Percentiles rank a stretch among this genome's conserved stretches.
Conservation (phyloP, 2,888 invertebrate genomes). For the Orchesella flavescens region DNA sequence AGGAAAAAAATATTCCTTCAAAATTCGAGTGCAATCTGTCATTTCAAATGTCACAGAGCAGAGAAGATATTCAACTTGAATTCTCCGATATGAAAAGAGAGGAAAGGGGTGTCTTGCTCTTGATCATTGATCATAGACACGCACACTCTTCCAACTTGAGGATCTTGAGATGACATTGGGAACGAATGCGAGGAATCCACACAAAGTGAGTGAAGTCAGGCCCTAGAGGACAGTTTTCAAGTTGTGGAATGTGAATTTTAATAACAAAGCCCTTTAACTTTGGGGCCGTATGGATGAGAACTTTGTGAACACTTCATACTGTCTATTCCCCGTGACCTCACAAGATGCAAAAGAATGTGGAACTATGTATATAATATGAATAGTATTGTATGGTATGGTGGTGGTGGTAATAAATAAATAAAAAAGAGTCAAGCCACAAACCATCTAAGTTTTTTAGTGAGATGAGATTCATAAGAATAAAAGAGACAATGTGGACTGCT, state of each 20-base stretch:
- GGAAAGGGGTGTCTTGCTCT: not conserved
- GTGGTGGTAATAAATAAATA: no score
- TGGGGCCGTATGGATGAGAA: not conserved
- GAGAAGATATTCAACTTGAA: not conserved
- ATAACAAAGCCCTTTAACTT: conserved; percentile 10
- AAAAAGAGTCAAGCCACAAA: no score
- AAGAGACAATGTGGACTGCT: not conserved
- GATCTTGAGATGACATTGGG: conserved; percentile 6
- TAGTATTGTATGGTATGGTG: not conserved
- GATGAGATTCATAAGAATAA: not conserved
- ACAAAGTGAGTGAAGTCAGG: not conserved
- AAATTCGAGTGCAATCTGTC: conserved; percentile 43
- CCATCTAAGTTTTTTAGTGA: not conserved
- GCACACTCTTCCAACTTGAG: not conserved
- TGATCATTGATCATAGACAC: conserved; percentile 9
- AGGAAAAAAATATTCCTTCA: conserved; percentile 30
- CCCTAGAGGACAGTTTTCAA: conserved; percentile 4
- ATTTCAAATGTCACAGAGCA: conserved; percentile 46
- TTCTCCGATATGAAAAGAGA: not conserved
- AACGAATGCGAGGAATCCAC: not conserved
- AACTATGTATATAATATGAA: not conserved
- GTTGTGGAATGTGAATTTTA: conserved; percentile 1
- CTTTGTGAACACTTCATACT: conserved; percentile 6
- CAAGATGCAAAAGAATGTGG: not conserved
- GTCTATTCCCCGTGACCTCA: not conserved